These are phyloP conservation scores for Etheostoma nigrum DNA, from an alignment of 2,797 vertebrate genomes.

Conservation along the genomic window DNA sequence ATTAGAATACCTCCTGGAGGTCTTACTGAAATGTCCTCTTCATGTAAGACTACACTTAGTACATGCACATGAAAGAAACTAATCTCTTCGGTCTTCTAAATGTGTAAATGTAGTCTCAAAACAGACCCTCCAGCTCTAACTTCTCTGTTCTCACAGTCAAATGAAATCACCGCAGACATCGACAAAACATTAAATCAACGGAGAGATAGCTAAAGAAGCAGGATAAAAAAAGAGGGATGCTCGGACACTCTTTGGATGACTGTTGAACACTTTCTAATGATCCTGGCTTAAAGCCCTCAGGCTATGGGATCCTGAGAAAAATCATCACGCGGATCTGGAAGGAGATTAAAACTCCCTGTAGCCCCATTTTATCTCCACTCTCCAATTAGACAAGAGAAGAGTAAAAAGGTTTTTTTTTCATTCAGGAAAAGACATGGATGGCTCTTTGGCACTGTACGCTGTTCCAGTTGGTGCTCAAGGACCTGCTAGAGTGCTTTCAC, in stretches of 20 bases:
- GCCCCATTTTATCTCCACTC: slow-evolving; percentile 70
- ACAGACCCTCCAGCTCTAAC: slow-evolving; percentile 13
- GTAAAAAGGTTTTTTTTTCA: slow-evolving; percentile 52
- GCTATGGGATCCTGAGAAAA: slow-evolving; percentile 58
- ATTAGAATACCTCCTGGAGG: not conserved
- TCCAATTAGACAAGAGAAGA: slow-evolving; percentile 76
- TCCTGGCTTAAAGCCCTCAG: slow-evolving; percentile 58
- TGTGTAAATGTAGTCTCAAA: slow-evolving; percentile 20
- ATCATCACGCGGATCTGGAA: slow-evolving; percentile 65
- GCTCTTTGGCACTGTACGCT: slow-evolving; percentile 74
- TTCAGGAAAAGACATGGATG: slow-evolving; percentile 72
- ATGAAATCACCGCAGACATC: slow-evolving; percentile 35
- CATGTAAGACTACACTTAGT: slow-evolving; percentile 5
- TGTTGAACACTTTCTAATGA: slow-evolving; percentile 72
- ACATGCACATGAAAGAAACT: slow-evolving; percentile 10
- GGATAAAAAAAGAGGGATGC: slow-evolving; percentile 10
- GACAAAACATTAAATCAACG: slow-evolving; percentile 57
- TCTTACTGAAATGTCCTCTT: slow-evolving; percentile 11
- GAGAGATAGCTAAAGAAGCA: slow-evolving; percentile 32
- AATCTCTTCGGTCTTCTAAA: not conserved
- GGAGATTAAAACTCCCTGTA: slow-evolving; percentile 74
- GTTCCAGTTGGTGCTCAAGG: slow-evolving; percentile 61
- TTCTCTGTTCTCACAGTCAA: slow-evolving; percentile 28
- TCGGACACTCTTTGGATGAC: slow-evolving; percentile 55
- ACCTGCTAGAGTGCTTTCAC: slow-evolving; percentile 79